Evolutionary conservation across 2,113 vertebrate genomes (phyloP).

Genomic region (Antigone vipio): DNA sequence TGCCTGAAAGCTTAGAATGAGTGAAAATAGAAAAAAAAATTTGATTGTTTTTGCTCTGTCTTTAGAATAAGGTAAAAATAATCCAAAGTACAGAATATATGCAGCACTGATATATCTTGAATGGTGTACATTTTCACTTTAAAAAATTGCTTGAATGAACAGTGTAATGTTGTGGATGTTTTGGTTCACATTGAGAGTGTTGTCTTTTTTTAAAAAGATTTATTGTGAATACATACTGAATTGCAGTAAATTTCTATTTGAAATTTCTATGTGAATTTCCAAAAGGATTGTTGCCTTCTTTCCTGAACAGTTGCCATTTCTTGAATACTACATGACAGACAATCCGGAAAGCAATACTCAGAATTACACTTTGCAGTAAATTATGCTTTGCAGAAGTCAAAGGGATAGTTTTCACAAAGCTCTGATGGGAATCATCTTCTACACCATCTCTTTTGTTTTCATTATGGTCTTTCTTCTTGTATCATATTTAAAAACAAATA

Average conservation of each 20-base stretch:
- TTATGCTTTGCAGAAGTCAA: neutral
- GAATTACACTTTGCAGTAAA: constrained; percentile 31
- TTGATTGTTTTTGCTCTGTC: neutral
- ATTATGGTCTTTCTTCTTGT: neutral
- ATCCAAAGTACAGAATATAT: neutral
- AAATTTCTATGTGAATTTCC: constrained; percentile 45
- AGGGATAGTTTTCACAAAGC: constrained; percentile 8
- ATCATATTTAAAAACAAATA: neutral
- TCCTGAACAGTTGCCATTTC: neutral
- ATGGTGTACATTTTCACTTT: neutral
- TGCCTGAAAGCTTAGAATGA: constrained; percentile 39
- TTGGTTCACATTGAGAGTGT: constrained; percentile 28
- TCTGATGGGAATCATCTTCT: constrained; percentile 39
- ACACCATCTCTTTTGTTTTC: neutral
- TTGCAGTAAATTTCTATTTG: constrained; percentile 24
- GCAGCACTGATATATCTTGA: neutral
- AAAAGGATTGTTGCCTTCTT: neutral
- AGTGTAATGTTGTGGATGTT: constrained; percentile 2
- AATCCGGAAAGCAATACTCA: constrained; percentile 58
- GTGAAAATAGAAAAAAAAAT: constrained; percentile 22
- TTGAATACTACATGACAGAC: constrained; percentile 28
- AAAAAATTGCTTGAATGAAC: neutral
- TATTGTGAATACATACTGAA: constrained; percentile 4
- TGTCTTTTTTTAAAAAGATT: neutral
- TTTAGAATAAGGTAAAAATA: neutral